Base-by-base conservation (phyloP, 2,888 invertebrate species). In the Pediacus dermestoides region DNA sequence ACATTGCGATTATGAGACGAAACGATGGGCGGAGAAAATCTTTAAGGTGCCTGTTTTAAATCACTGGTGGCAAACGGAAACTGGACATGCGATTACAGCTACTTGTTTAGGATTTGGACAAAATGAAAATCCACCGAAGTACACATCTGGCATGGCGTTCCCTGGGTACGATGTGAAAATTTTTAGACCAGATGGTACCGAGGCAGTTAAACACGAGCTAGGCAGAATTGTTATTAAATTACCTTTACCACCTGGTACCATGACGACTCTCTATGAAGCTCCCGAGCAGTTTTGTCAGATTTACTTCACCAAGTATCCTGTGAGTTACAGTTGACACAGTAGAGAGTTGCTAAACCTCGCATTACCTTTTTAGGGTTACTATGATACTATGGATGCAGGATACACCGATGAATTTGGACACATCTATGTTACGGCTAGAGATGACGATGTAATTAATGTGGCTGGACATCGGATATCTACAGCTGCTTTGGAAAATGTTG, bases 61-160 rank as follows among this genome's bases (percentile, higher is more conserved):
- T 66, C 88, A 95, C 67, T 95, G 93, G 93, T 95, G 95, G 94
- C 95, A 95, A 72, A 94, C 95, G 1, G 95, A 95, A 70, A 88
- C 90, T 0, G 94, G 94, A 0, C 89, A 90, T 42, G 83, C 92
- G 0, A 87, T 95, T 38, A 89, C 92, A 0, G 85, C 90, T 0
- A 81, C 86, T 0, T 89, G 89, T 60, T 61, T 87, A 4, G 93
- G 90, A 0, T 78, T 88, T 25, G 71, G 78, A 1, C 74, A 76
- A 44, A 86, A 88, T 0, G 52, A 51, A 22, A 14, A 28, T 11
- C 44, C 46, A 18, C 89, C 88, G 0, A 78, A 76, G 48, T 81
- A 81, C 53, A 62, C 86, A 1, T 84, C 90, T 0, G 95, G 95
- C 0, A 80, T 88, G 66, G 86, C 93, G 0, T 82, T 92, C 25